Conservation (phyloP, 2,888 invertebrate species). For the Hirtodrosophila alboralis region DNA sequence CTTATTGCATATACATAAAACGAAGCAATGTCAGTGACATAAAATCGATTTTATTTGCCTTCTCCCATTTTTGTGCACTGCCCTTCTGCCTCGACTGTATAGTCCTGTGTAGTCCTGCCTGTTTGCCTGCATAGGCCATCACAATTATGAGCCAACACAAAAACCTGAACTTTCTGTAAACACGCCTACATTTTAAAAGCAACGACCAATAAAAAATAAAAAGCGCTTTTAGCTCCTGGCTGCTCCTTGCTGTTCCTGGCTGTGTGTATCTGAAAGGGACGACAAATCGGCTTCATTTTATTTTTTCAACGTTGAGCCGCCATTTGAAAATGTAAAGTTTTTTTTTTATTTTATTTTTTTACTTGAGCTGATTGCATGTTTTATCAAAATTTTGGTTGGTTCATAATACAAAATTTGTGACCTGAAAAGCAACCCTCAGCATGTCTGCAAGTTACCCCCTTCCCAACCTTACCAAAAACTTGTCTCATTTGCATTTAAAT, state of each 20-base stretch:
- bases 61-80: conserved; percentile 19
- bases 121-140: conserved; percentile 54
- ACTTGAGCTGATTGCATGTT: not conserved
- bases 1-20: conserved; percentile 54
- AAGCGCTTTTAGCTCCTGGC: conserved; percentile 18
- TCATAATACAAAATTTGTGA: not conserved
- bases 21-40: conserved; percentile 66
- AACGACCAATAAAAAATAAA: conserved; percentile 82
- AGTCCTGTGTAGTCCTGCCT: conserved; percentile 3
- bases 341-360: conserved; percentile 14
- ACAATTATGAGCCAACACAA: conserved; percentile 47
- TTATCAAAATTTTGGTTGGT: conserved; percentile 23
- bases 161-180: conserved; percentile 35
- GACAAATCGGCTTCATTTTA: conserved; percentile 31
- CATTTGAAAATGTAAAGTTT: conserved; percentile 52
- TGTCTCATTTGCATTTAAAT: conserved; percentile 69
- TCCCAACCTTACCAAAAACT: not conserved
- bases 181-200: conserved; percentile 82
- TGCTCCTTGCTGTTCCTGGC: conserved; percentile 4
- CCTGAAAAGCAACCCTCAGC: conserved; percentile 39
- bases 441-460: conserved; percentile 25
- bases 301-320: conserved; percentile 11
- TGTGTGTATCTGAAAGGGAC: conserved; percentile 25
- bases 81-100: not conserved
- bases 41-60: conserved; percentile 75